phyloP scores from a whole-genome alignment of 2,888 invertebrate genomes.

The Polydrusus tereticollis region DNA sequence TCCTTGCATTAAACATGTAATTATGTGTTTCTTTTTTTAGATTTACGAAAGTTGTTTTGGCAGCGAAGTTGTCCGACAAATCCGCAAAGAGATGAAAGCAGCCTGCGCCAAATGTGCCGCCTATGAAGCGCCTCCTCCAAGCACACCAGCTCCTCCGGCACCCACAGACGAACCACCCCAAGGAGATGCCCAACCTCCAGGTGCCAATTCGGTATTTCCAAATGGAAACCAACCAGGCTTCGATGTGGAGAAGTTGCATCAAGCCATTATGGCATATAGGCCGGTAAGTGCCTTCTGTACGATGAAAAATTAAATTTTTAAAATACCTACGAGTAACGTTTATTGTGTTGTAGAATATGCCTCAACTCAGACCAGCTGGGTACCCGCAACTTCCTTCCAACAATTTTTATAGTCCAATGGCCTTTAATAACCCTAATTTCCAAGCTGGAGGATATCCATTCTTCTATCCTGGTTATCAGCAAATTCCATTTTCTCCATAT shows the following conservation, averaged over 20 bases:
- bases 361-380: constrained; percentile 67
- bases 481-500: constrained; percentile 60
- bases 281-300: no score
- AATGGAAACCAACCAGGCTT: constrained; percentile 58
- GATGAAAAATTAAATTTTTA: no score
- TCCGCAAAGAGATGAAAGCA: constrained; percentile 76
- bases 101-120: constrained; percentile 76
- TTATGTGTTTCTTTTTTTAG: constrained; percentile 66
- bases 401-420: constrained; percentile 59
- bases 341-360: constrained; percentile 58
- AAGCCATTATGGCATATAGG: constrained; percentile 72
- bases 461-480: constrained; percentile 70
- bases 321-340: no score
- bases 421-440: constrained; percentile 47
- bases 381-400: constrained; percentile 54
- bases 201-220: constrained; percentile 38
- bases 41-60: constrained; percentile 82
- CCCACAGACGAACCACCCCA: constrained; percentile 38
- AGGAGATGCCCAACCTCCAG: constrained; percentile 43
- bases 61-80: constrained; percentile 76
- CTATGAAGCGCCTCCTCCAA: constrained; percentile 66
- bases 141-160: constrained; percentile 45
- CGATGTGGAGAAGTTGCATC: constrained; percentile 69
- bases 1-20: no score
- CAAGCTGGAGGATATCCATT: constrained; percentile 49